Base-by-base conservation (phyloP, 2,113 vertebrate genomes). In the Trinectes maculatus region DNA sequence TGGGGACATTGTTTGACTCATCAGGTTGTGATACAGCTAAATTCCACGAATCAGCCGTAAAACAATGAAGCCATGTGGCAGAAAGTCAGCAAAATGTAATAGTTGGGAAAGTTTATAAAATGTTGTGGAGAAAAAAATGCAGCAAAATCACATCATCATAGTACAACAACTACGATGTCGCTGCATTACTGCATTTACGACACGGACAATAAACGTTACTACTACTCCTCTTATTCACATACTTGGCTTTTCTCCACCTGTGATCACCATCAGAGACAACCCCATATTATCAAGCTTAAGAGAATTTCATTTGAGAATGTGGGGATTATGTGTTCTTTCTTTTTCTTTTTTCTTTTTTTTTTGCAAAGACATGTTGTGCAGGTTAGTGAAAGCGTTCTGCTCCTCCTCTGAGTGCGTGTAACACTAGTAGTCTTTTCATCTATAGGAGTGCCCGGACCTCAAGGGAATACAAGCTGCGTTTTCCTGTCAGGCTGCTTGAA, bases 341-440 rank as follows among this genome's bases (percentile, higher is more conserved):
- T n/a, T n/a, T n/a, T n/a, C n/a, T n/a, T n/a, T n/a, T 40, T 44
- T 40, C 22, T 48, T 18, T 13, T 22, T 29, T 3, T 24, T 40
- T 5, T 10, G 10, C 34, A 58, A 75, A 15, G 26, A 24, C 25
- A 44, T 29, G 16, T 33, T 6, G 2, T 29, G 42, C 15, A 21
- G 54, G 28, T 61, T 24, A 40, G 67, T 59, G 67, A 79, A 54
- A 43, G 18, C 24, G 74, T 19, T 65, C 62, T 43, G 29, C 71
- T 39, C 24, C 26, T 46, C 15, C 36, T 63, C 56, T 59, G 24
- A 57, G 18, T 58, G 42, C 10, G 10, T 66, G 74, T 76, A 83
- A 89, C 63, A 52, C n/a, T 42, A 85, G 85, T 16, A 52, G 59
- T 4, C 55, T 19, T 56, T 61, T 73, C 68, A 66, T 71, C 57